Evolutionary conservation across 23 tunicate genomes (phyloP), one percentile per base, ranked within the genome.

Genomic region (Trididemnum clinides): DNA sequence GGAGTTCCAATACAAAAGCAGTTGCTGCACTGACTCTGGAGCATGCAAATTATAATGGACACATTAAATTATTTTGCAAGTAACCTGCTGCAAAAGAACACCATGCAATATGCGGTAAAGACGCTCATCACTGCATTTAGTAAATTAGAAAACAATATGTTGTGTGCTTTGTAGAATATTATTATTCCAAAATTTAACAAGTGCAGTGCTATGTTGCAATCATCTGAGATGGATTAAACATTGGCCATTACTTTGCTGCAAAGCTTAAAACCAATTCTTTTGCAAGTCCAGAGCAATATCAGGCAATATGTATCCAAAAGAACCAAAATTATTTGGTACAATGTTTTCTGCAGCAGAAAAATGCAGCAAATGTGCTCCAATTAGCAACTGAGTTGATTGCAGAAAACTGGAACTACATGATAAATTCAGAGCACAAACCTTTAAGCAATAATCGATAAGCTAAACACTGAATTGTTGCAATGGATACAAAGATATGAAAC

Each of bases 381-480:
- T 49, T 10, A 49, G 54, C 15, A 15, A 49, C 15, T 49, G 54
- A 15, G 15, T 49, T 49, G 54, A 10, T 49, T 49, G 10, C 54
- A 49, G 54, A 49, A 10, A 15, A 15, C 54, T 49, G 54, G 54
- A 49, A 49, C 54, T 15, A 49, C 10, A 15, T 49, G 54, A 49
- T 49, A 49, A 49, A 49, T 49, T 49, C 54, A 62, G 69, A 62
- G 69, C 27, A 23, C 69, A 62, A 62, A 62, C 69, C n/a, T 62
- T n/a, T 62, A 62, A 12, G 23, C 69, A 62, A 62, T 62, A 15
- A 62, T 62, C 69, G 69, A 62, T n/a, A 62, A 62, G 69, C 54
- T 49, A 49, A 49, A 49, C 15, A 15, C 15, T 15, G 54, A 49
- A 49, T 49, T 49, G 54, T 15, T n/a, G n/a, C n/a, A n/a, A n/a